These are phyloP conservation scores for Empidonax alnorum DNA, from an alignment of 2,113 vertebrate genomes.

Conservation along the genomic window DNA sequence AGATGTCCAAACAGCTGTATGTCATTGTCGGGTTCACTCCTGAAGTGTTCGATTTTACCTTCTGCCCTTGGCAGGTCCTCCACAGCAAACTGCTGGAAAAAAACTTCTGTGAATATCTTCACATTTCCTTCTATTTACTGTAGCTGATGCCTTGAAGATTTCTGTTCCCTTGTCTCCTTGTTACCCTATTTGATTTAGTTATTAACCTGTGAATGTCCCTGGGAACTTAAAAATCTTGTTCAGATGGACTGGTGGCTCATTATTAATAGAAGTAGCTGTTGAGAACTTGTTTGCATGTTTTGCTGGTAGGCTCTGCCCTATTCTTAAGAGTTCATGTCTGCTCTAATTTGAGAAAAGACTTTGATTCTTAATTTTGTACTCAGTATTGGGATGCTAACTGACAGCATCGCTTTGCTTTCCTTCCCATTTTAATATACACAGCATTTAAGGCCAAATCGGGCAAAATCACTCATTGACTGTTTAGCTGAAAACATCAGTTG, in stretches of 20 bases:
- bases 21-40: not conserved
- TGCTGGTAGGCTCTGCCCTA: not conserved
- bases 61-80: not conserved
- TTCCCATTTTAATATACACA: not conserved
- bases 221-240: not conserved
- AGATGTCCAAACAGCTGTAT: not conserved
- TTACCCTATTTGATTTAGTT: not conserved
- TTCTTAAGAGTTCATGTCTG: not conserved
- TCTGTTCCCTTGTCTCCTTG: not conserved
- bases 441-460: conserved; percentile 2
- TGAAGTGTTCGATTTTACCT: not conserved
- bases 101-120: not conserved
- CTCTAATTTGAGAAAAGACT: conserved; percentile 24
- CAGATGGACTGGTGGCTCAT: not conserved
- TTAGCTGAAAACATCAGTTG: not conserved
- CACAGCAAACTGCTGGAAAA: not conserved
- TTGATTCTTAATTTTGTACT: conserved; percentile 19
- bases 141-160: not conserved
- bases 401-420: conserved; percentile 14
- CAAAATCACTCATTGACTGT: not conserved
- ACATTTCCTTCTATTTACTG: not conserved
- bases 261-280: conserved; percentile 37
- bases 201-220: not conserved
- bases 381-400: not conserved
- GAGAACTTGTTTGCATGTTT: conserved; percentile 22